These are phyloP conservation scores for Ophioninae sp. DNA, from an alignment of 2,888 invertebrate species.

Conservation along the genomic window DNA sequence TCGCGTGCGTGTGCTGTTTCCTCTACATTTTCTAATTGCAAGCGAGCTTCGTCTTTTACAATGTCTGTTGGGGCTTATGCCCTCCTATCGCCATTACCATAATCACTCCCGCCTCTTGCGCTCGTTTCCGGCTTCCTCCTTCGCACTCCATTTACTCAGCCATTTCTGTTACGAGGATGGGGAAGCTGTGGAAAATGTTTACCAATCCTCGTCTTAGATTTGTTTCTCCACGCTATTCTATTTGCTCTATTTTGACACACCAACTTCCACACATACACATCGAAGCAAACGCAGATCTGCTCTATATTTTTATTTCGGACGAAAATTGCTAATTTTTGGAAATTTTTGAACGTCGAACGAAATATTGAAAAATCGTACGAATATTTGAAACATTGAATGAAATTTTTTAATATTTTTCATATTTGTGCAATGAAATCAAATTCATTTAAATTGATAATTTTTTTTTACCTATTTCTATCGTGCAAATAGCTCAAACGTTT, in stretches of 20 bases:
- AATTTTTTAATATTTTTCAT: too few species aligned
- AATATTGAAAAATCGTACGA: too few species aligned
- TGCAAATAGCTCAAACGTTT: too few species aligned
- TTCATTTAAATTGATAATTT: too few species aligned
- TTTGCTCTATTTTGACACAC: background rate
- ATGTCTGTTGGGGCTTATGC: background rate
- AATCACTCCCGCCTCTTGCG: background rate
- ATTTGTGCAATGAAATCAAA: too few species aligned
- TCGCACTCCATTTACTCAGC: background rate
- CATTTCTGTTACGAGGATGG: background rate
- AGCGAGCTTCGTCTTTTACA: background rate
- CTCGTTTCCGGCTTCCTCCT: background rate
- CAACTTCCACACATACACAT: background rate
- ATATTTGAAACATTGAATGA: too few species aligned
- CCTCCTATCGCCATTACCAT: background rate
- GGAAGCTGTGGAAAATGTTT: background rate
- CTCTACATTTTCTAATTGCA: background rate
- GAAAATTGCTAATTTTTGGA: background rate
- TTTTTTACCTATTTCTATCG: too few species aligned
- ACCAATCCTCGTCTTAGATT: background rate
- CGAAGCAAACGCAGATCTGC: background rate
- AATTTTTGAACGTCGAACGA: too few species aligned
- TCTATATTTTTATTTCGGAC: background rate
- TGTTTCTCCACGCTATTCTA: background rate
- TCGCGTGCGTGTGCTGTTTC: background rate